phyloP scores from a whole-genome alignment of 1,140 invertebrate genomes.

The Plodia interpunctella region DNA sequence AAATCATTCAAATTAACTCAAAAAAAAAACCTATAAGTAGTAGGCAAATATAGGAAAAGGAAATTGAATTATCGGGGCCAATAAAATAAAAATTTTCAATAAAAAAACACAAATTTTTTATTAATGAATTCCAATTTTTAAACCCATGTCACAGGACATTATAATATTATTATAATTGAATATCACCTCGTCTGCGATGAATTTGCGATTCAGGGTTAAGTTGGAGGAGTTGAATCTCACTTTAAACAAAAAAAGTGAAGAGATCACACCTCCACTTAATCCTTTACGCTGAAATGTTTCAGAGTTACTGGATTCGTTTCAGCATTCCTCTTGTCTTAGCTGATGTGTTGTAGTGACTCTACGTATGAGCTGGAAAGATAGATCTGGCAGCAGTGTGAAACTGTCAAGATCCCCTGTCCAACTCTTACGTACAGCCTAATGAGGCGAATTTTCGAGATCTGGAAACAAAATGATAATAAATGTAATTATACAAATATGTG shows the following conservation, averaged over 20 bases:
- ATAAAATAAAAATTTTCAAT: too few species aligned
- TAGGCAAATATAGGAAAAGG: too few species aligned
- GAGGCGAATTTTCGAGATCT: conserved; percentile 21
- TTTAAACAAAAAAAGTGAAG: conserved; percentile 77
- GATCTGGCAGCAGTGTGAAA: conserved; percentile 75
- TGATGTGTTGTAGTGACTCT: conserved; percentile 41
- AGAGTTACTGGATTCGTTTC: neutral
- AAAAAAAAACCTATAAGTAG: too few species aligned
- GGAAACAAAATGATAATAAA: conserved; percentile 30
- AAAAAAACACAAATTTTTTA: too few species aligned
- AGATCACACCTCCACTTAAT: conserved; percentile 79
- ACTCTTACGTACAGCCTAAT: conserved; percentile 69
- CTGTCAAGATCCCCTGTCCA: conserved; percentile 77
- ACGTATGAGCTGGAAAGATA: conserved; percentile 78
- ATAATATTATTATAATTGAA: neutral
- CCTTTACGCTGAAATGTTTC: conserved; percentile 49
- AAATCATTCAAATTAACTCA: too few species aligned
- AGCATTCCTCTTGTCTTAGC: neutral
- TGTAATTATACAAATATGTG: conserved; percentile 17
- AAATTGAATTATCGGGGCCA: too few species aligned
- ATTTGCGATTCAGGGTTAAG: conserved; percentile 71
- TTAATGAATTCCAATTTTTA: too few species aligned
- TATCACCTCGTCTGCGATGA: conserved; percentile 29
- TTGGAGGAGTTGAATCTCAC: conserved; percentile 79
- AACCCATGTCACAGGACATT: neutral